A percentile compares a stretch with the other conserved stretches of the same genome.
phyloP scores from a whole-genome alignment of 2,888 invertebrate genomes.

The Dysmachus trigonus region DNA sequence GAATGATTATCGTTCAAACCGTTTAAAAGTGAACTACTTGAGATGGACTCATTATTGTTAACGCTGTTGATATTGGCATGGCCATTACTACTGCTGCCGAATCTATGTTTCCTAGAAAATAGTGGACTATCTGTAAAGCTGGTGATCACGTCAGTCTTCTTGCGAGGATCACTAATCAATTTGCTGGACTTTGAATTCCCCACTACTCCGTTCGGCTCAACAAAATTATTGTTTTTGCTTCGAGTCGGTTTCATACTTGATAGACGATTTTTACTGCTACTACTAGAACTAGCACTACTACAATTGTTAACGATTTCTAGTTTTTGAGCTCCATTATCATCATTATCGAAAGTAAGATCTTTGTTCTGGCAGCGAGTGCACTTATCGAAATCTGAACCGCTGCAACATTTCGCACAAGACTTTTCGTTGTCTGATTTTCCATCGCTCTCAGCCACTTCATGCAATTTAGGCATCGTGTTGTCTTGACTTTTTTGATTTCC shows the following conservation, averaged over 20 bases:
- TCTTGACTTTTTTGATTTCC: conserved; percentile 54
- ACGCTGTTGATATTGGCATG: conserved; percentile 32
- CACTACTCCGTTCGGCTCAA: not conserved
- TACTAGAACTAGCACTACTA: not conserved
- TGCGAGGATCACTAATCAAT: conserved; percentile 50
- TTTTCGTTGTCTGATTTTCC: conserved; percentile 54
- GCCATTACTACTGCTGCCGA: conserved; percentile 49
- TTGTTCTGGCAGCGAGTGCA: conserved; percentile 58
- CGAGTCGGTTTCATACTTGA: not conserved
- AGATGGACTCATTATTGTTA: conserved; percentile 44
- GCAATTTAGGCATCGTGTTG: conserved; percentile 58
- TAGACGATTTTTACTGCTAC: conserved; percentile 10
- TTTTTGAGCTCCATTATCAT: not conserved
- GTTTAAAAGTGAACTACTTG: conserved; percentile 45
- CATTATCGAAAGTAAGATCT: conserved; percentile 28
- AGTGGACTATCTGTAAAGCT: conserved; percentile 65
- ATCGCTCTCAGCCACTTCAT: conserved; percentile 60
- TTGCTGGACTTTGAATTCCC: conserved; percentile 25
- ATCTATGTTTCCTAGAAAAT: conserved; percentile 64
- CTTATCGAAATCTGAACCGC: conserved; percentile 55
- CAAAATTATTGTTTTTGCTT: conserved; percentile 45
- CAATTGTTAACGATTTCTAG: not conserved
- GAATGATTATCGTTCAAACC: conserved; percentile 53
- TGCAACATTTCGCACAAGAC: conserved; percentile 58
- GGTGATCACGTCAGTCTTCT: conserved; percentile 63